Conservation (phyloP, 2,888 invertebrate genomes). For the Drosophila seclusa region DNA sequence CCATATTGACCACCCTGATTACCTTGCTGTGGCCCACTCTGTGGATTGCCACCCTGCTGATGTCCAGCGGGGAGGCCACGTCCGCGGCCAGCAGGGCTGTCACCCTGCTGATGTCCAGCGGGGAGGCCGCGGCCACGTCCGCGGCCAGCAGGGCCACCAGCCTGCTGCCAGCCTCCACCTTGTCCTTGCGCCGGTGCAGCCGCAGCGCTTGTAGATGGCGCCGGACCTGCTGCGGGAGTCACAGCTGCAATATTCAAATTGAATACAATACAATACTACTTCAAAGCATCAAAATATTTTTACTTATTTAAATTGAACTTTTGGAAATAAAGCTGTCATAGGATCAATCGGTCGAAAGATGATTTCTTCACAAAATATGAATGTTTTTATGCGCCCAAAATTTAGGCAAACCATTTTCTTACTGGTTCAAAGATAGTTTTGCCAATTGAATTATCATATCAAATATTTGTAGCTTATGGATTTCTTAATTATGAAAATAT, state of each 20-base stretch:
- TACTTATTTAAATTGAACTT: no score
- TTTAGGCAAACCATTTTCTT: no score
- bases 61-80: not conserved
- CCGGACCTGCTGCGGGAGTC: slow-evolving; percentile 3
- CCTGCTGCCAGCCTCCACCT: slow-evolving; percentile 2
- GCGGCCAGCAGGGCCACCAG: not conserved
- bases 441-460: no score
- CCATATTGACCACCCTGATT: slow-evolving; percentile 1
- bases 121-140: not conserved
- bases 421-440: no score
- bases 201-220: slow-evolving; percentile 22
- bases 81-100: not conserved
- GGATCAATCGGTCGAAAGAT: not conserved
- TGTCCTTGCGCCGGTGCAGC: slow-evolving; percentile 1
- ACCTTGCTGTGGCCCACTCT: slow-evolving; percentile 9
- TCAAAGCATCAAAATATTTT: no score
- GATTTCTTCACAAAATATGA: not conserved
- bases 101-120: not conserved
- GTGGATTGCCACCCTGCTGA: slow-evolving; percentile 9
- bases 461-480: no score
- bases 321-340: no score
- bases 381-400: no score
- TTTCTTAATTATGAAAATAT: no score
- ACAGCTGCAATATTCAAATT: slow-evolving; percentile 6
- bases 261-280: not conserved